Percentiles rank a stretch among this genome's conserved stretches.
Conservation (phyloP, 1,140 invertebrate species). For the Triops longicaudatus region DNA sequence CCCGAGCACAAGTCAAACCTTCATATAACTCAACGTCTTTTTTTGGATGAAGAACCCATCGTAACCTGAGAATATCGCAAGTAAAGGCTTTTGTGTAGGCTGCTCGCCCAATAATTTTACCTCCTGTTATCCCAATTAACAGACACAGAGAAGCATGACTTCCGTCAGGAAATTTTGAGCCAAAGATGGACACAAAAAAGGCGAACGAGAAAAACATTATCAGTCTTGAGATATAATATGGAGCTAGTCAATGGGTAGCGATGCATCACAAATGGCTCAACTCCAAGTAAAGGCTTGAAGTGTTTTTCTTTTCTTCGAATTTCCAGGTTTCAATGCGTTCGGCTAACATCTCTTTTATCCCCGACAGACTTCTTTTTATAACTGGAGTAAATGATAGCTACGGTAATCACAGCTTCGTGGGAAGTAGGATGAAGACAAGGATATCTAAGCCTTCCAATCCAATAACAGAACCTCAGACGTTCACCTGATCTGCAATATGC, state of each 20-base stretch:
- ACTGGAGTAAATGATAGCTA: neutral
- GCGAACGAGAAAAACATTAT: neutral
- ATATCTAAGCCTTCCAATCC: neutral
- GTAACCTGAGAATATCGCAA: no score
- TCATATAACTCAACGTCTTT: no score
- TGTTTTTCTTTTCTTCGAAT: neutral
- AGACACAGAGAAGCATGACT: constrained; percentile 5
- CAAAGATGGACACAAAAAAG: neutral
- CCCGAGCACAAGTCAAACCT: no score
- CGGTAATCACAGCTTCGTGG: constrained; percentile 14
- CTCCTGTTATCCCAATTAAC: neutral
- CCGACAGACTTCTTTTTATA: neutral
- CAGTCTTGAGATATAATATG: constrained; percentile 1
- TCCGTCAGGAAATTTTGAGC: neutral
- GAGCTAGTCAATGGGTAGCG: neutral
- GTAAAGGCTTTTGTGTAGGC: no score
- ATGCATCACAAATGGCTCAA: constrained; percentile 1
- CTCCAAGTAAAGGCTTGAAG: neutral
- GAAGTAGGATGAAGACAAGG: neutral
- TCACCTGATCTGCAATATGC: constrained; percentile 11
- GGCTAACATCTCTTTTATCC: neutral
- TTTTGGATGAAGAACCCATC: no score
- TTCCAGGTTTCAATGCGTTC: neutral
- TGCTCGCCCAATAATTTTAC: no score
- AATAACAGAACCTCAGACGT: neutral